phyloP scores from a whole-genome alignment of 1,140 invertebrate species.

The Dolichoris vasculosae region DNA sequence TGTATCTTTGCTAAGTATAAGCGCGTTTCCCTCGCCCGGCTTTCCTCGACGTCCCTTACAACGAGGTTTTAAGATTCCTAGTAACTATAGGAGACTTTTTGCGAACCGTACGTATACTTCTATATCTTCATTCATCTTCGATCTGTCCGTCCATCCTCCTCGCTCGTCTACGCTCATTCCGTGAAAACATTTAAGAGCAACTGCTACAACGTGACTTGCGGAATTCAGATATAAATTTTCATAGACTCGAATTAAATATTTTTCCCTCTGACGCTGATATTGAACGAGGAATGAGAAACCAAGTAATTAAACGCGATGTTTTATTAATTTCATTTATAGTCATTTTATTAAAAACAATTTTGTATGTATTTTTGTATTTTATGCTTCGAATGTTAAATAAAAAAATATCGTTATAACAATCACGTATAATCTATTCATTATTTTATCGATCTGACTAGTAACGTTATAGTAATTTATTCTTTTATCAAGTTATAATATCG shows the following conservation, averaged over 20 bases:
- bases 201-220: neutral
- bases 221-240: constrained; percentile 33
- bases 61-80: constrained; percentile 15
- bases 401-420: no score
- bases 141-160: no score
- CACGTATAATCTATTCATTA: no score
- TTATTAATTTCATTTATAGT: no score
- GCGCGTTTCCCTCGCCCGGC: neutral
- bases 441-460: no score
- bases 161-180: neutral
- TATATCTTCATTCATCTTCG: neutral
- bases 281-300: neutral
- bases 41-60: neutral
- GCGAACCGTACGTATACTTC: neutral
- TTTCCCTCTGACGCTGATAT: neutral
- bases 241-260: neutral
- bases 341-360: no score
- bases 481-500: no score
- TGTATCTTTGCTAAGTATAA: constrained; percentile 29
- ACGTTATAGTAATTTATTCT: no score
- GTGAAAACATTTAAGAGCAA: constrained; percentile 10
- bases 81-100: constrained; percentile 13
- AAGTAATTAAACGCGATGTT: no score
- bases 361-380: no score
- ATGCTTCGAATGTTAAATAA: no score